Evolutionary conservation across 2,888 invertebrate genomes (phyloP).

Genomic region (Drosophila emarginata): DNA sequence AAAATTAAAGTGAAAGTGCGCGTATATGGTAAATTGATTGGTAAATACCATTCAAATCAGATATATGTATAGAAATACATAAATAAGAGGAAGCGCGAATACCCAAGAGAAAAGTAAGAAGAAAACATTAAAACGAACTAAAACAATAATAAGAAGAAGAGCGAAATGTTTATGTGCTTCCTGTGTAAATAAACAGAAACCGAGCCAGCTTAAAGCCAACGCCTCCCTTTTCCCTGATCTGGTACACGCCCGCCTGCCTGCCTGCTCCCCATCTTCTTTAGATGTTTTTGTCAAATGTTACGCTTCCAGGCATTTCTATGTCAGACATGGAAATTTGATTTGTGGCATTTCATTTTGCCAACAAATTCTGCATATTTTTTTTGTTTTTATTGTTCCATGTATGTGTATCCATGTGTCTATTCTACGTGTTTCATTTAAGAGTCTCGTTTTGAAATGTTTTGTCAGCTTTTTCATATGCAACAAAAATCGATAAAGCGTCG

Average conservation of each 20-base stretch:
- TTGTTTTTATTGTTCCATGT: conserved; percentile 1
- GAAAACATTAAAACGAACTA: neutral
- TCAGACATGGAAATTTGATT: conserved; percentile 35
- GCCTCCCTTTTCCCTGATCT: neutral
- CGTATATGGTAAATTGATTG: neutral
- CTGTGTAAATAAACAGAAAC: conserved; percentile 6
- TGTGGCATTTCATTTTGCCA: neutral
- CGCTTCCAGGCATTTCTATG: conserved; percentile 21
- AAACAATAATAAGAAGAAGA: neutral
- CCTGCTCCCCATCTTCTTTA: neutral
- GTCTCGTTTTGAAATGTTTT: conserved; percentile 60
- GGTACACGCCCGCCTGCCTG: neutral
- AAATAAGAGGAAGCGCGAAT: neutral
- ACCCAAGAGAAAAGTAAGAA: conserved; percentile 1
- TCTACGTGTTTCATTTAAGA: conserved; percentile 30
- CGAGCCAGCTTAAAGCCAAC: neutral
- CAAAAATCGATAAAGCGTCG: conserved; percentile 68
- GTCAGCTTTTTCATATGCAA: conserved; percentile 53
- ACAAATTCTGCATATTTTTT: conserved; percentile 1
- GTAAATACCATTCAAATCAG: neutral
- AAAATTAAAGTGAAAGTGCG: conserved; percentile 1
- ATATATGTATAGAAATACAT: conserved; percentile 1
- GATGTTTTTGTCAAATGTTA: conserved; percentile 13
- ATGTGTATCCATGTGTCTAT: conserved; percentile 15
- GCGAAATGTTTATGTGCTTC: neutral